phyloP scores from a whole-genome alignment of 2,113 vertebrate genomes.

The Nothocercus nigrocapillus region DNA sequence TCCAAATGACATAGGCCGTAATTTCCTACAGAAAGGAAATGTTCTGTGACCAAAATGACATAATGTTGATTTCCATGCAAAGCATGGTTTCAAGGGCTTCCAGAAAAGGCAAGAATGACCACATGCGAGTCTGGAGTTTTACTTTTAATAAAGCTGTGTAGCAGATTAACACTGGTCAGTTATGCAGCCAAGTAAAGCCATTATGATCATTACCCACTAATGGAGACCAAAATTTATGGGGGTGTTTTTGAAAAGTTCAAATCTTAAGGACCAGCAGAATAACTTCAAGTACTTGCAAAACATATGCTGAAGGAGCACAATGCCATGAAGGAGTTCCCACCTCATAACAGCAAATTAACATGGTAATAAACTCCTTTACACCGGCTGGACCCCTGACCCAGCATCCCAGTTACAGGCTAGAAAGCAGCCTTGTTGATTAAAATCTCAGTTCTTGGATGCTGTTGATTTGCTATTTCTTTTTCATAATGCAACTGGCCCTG shows the following conservation, averaged over 20 bases:
- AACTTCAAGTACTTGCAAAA: not conserved
- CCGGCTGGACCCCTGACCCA: not conserved
- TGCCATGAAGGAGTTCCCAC: not conserved
- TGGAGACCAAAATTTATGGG: not conserved
- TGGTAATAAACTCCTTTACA: not conserved
- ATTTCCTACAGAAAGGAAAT: conserved; percentile 46
- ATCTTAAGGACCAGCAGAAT: not conserved
- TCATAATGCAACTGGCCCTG: not conserved
- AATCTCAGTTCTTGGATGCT: accelerated
- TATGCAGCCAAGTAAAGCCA: not conserved
- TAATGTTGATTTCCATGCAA: conserved; percentile 36
- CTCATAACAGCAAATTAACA: not conserved
- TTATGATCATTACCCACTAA: not conserved
- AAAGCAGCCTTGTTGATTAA: not conserved
- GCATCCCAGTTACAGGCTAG: not conserved
- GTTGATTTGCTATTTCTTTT: too few species aligned
- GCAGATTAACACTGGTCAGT: not conserved
- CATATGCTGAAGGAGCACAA: not conserved
- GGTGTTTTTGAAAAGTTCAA: not conserved
- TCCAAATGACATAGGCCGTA: conserved; percentile 10
- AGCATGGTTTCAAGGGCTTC: conserved; percentile 33
- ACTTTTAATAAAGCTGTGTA: conserved; percentile 5
- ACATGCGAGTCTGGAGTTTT: conserved; percentile 12
- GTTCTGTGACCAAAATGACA: conserved; percentile 53
- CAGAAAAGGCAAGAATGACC: conserved; percentile 27